A percentile compares a stretch with the other conserved stretches of the same genome.
phyloP scores from a whole-genome alignment of 1,140 invertebrate genomes.

The Sarcophaga bullata region DNA sequence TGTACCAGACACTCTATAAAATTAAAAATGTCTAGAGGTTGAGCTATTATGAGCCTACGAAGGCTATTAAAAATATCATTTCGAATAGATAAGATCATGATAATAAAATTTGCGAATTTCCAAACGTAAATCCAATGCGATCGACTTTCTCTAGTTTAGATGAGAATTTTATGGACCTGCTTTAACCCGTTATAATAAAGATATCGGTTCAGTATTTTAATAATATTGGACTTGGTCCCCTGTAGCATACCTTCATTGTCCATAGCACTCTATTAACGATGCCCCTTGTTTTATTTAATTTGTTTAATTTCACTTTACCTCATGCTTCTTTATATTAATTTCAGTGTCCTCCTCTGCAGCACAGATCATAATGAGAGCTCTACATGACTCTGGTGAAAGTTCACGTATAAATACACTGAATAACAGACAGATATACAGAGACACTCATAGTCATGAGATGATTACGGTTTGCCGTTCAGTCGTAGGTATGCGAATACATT shows the following conservation, averaged over 20 bases:
- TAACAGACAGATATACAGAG: background rate
- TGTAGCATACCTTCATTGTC: no score
- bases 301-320: background rate
- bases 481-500: background rate
- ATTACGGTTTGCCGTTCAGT: background rate
- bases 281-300: background rate
- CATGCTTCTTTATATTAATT: background rate
- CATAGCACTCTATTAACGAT: no score
- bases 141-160: no score
- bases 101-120: no score
- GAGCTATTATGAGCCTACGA: no score
- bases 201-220: no score
- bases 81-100: no score
- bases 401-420: slow-evolving; percentile 12
- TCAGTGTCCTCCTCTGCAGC: background rate
- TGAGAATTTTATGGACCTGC: no score
- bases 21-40: background rate
- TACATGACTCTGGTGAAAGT: slow-evolving; percentile 32
- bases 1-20: background rate
- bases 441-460: background rate
- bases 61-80: no score
- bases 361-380: slow-evolving; percentile 29
- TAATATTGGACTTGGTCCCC: no score
- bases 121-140: no score
- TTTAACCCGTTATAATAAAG: no score